Evolutionary conservation across 2,113 vertebrate species (phyloP).

Genomic region (Hystrix cristata): DNA sequence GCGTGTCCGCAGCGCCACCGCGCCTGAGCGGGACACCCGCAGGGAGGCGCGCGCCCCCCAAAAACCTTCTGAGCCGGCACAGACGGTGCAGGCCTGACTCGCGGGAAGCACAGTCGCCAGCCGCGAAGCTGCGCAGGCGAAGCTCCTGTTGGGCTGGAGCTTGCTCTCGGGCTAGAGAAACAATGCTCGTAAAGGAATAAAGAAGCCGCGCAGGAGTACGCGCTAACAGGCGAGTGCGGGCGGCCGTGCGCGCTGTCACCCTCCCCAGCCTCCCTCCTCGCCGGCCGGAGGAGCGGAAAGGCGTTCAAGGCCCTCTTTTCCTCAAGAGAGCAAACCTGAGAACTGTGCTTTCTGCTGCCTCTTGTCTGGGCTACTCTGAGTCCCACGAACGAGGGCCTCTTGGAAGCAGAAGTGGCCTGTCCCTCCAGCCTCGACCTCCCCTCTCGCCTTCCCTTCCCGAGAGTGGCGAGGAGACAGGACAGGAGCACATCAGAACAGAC

Average conservation of each 20-base stretch:
- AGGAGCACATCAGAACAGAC: not conserved
- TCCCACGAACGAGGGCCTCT: not conserved
- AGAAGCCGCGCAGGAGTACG: too few relatives aligned
- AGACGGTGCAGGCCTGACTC: not conserved
- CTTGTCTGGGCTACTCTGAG: not conserved
- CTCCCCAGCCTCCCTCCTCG: too few relatives aligned
- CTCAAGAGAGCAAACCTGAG: not conserved
- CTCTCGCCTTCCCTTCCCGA: not conserved
- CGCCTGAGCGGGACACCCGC: too few relatives aligned
- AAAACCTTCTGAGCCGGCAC: not conserved
- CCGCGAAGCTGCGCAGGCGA: not conserved
- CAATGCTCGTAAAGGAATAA: not conserved
- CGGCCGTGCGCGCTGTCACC: too few relatives aligned
- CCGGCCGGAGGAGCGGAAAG: not conserved
- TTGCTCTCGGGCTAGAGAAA: not conserved
- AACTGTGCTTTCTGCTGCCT: not conserved
- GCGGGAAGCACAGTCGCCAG: not conserved
- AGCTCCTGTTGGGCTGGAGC: not conserved
- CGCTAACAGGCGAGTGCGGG: too few relatives aligned
- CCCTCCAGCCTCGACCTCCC: not conserved
- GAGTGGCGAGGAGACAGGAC: not conserved
- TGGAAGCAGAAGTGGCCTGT: not conserved
- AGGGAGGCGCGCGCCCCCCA: too few relatives aligned
- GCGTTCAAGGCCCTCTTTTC: not conserved
- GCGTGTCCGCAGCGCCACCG: too few relatives aligned